Base-by-base conservation (phyloP, 2,888 invertebrate genomes). In the Salpingus planirostris region DNA sequence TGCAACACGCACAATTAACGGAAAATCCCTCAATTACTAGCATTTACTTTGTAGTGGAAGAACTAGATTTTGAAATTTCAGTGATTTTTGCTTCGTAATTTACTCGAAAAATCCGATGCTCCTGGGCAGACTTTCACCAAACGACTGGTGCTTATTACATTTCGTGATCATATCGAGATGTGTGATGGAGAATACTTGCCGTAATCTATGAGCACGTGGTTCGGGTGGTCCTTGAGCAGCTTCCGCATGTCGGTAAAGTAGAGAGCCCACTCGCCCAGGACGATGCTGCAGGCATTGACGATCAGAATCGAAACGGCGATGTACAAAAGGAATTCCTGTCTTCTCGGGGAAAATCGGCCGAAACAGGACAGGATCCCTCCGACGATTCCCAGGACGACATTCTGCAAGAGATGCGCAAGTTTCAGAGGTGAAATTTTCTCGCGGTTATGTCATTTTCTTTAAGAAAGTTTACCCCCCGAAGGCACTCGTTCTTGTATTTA, bases 201-300 rank as follows among this genome's bases (percentile, higher is more conserved):
- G 36, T 63, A 66, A 38, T 60, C 54, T 35, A 65, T 58, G 40
- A 65, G 55, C 44, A 57, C 51, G 46, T 63, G 55, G 42, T 62
- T 59, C 15, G 56, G 53, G 40, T 62, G 57, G 31, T 52, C 51
- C 33, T 50, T 49, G 24, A 57, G 35, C 27, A 61, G 37, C 41
- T 51, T 54, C 11, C 53, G 45, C 46, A 61, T 51, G 40, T 61
- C 57, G 15, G 54, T 50, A 31, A 58, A 57, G 49, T 65, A 63
- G 40, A 68, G 60, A 36, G 61, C 56, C 65, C 67, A 69, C 52
- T 70, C 69, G 25, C 62, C 62, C 11, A 69, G 46, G 35, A 69
- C 59, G 28, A 77, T 64, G 66, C 78, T 67, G 58, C 72, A 50
- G 52, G 60, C 46, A 52, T 62, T 59, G 64, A 74, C 59, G 66